Evolutionary conservation across 1,140 invertebrate genomes (phyloP).

Genomic region (Zaprionus camerounensis): DNA sequence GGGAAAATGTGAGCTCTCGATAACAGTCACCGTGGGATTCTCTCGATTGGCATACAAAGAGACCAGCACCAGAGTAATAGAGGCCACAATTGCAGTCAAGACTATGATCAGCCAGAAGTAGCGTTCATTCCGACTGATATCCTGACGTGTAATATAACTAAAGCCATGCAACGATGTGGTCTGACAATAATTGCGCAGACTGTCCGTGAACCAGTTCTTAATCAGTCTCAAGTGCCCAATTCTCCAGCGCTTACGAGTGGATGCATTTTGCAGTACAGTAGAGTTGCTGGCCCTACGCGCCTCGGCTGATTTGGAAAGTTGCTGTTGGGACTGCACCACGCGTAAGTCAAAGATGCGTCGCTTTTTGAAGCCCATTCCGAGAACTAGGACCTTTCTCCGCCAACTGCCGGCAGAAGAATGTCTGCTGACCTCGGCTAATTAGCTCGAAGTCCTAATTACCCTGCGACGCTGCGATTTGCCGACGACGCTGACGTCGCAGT

Average conservation of each 20-base stretch:
- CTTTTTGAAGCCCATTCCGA: conserved; percentile 66
- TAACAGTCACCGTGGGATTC: conserved; percentile 85
- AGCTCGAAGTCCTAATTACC: conserved; percentile 53
- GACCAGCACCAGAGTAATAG: conserved; percentile 84
- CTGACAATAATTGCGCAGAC: conserved; percentile 83
- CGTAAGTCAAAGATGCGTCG: conserved; percentile 69
- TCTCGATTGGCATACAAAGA: conserved; percentile 85
- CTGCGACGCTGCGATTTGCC: conserved; percentile 21
- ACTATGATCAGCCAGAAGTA: conserved; percentile 85
- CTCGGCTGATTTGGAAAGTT: conserved; percentile 21
- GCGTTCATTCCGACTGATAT: conserved; percentile 64
- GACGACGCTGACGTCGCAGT: conserved; percentile 27
- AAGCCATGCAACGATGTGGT: conserved; percentile 84
- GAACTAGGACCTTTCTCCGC: neutral
- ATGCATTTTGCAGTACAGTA: neutral
- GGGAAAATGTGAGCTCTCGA: conserved; percentile 89
- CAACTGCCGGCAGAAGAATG: conserved; percentile 31
- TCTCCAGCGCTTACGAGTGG: neutral
- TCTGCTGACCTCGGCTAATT: conserved; percentile 37
- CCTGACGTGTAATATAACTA: conserved; percentile 74
- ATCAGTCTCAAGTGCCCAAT: conserved; percentile 30
- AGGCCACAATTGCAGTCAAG: conserved; percentile 81
- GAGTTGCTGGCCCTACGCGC: conserved; percentile 14
- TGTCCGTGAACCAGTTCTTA: conserved; percentile 68
- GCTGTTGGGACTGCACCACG: conserved; percentile 60